Evolutionary conservation across 2,113 vertebrate genomes (phyloP), one percentile per base, ranked within the genome.

Genomic region (Mustela nigripes): DNA sequence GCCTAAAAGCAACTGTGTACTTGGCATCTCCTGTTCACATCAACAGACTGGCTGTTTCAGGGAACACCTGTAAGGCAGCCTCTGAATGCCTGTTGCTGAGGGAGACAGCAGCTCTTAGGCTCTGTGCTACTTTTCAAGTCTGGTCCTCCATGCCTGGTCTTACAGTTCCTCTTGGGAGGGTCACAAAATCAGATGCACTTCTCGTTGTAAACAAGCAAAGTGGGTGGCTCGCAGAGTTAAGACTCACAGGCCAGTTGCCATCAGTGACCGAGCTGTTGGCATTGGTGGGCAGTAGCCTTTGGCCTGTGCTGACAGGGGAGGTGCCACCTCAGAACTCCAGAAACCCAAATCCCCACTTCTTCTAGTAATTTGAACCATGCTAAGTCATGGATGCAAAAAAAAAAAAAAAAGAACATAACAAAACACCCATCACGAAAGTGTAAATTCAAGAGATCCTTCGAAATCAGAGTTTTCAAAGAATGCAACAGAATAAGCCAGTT

Each of bases 401-500:
- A 93, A 84, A 96, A 91, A 39, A 39, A 42, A 87, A 80, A n/a
- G 39, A 31, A 9, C 15, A 1, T 18, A 83, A 90, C 26, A 88
- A 87, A 97, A 84, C 14, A 65, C 89, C 71, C n/a, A 78, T 93
- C 84, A 95, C 62, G 74, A 42, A 88, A 92, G 15, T 73, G 81
- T 65, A 85, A 76, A 93, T 74, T 92, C 83, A 96, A 96, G 56
- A 71, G n/a, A 88, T 80, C 48, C 63, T 93, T 84, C 63, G 90
- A 96, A 95, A 87, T 87, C 69, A 78, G 78, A 71, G 28, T 94
- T 92, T 96, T 76, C n/a, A 63, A 91, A 78, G 48, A 84, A 28
- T 60, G 74, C 95, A 97, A 94, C 85, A 94, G 50, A 89, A 48
- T 83, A 86, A 95, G 97, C 81, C 42, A 76, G 33, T 42, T 86